Evolutionary conservation across 2,888 invertebrate species (phyloP).

Genomic region (Euzetes globulus): DNA sequence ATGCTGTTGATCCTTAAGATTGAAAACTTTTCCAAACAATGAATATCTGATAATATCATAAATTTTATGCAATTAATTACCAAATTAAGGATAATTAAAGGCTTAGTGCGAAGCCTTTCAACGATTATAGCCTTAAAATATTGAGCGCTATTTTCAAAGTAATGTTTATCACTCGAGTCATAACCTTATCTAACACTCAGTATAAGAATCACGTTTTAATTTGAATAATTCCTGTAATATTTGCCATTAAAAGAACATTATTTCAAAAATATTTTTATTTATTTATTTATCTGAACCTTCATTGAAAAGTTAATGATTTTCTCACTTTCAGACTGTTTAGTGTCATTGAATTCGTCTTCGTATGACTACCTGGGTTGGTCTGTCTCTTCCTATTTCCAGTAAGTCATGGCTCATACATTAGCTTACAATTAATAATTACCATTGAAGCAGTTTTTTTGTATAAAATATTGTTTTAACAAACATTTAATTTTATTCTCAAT

Average conservation of each 20-base stretch:
- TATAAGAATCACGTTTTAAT: not conserved
- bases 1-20: not conserved
- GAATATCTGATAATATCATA: not conserved
- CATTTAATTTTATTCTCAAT: too few species aligned
- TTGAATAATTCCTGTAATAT: too few species aligned
- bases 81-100: not conserved
- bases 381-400: slow-evolving; percentile 41
- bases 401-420: not conserved
- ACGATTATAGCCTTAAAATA: not conserved
- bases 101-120: not conserved
- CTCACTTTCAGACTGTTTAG: slow-evolving; percentile 36
- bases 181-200: not conserved
- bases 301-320: not conserved
- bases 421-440: too few species aligned
- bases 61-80: too few species aligned
- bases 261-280: not conserved
- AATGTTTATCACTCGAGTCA: not conserved
- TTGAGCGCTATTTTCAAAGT: too few species aligned
- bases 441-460: too few species aligned
- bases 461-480: too few species aligned
- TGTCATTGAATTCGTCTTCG: slow-evolving; percentile 40
- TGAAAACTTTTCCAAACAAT: not conserved
- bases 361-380: slow-evolving; percentile 41
- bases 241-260: too few species aligned
- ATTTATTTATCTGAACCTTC: not conserved